Percentiles rank a stretch among this genome's conserved stretches.
These are phyloP conservation scores for Anoplopoma fimbria DNA, from an alignment of 2,113 vertebrate genomes.

Conservation along the genomic window DNA sequence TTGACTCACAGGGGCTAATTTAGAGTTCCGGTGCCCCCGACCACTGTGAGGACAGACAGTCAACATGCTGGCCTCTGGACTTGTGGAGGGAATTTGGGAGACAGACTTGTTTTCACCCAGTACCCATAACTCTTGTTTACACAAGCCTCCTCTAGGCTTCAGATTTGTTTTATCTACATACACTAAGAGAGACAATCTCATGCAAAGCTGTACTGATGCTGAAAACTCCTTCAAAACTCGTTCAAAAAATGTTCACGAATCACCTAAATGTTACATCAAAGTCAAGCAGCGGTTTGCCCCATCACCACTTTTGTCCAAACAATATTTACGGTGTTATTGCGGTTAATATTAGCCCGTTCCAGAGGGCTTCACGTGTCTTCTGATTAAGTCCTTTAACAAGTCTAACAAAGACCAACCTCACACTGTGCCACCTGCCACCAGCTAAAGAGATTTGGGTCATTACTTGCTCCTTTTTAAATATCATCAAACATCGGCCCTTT, in stretches of 20 bases:
- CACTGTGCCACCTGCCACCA: conserved; percentile 69
- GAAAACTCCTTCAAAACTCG: neutral
- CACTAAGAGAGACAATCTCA: neutral
- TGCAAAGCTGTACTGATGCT: neutral
- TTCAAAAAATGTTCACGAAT: too few relatives aligned
- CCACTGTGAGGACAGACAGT: conserved; percentile 67
- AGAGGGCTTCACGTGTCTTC: conserved; percentile 38
- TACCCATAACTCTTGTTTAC: neutral
- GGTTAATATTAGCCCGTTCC: conserved; percentile 46
- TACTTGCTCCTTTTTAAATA: conserved; percentile 77
- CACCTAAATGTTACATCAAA: conserved; percentile 4
- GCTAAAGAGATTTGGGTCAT: conserved; percentile 78
- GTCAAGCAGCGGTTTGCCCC: neutral
- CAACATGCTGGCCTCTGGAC: conserved; percentile 55
- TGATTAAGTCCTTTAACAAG: conserved; percentile 65
- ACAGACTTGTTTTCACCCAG: conserved; percentile 30
- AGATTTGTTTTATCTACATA: neutral
- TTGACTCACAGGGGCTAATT: conserved; percentile 72
- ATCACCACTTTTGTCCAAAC: conserved; percentile 11
- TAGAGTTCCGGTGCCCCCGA: conserved; percentile 71
- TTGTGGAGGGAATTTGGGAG: conserved; percentile 41
- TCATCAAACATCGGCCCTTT: conserved; percentile 73
- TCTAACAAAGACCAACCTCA: conserved; percentile 58
- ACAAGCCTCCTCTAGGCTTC: neutral
- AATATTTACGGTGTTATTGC: conserved; percentile 8